Evolutionary conservation across 2,797 vertebrate species (phyloP).

Genomic region (Otolemur crassicaudatus): DNA sequence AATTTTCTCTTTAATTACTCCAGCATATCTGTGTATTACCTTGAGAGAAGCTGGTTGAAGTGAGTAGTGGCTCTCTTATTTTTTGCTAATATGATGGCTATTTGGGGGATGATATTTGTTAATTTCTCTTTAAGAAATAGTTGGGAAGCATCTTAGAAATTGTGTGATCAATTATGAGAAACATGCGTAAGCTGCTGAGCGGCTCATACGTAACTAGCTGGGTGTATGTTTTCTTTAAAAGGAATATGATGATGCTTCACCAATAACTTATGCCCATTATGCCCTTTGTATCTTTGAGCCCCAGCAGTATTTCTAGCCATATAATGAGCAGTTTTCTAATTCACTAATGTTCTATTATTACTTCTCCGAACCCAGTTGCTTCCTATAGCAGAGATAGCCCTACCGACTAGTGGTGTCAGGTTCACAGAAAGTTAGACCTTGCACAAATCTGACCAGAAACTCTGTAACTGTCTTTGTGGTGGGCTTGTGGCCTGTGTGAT

Average conservation of each 20-base stretch:
- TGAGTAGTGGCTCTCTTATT: background rate
- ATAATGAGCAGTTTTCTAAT: background rate
- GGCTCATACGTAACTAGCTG: no score
- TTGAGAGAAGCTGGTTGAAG: background rate
- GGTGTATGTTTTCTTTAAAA: background rate
- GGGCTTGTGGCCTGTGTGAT: fast-evolving
- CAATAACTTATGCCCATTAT: background rate
- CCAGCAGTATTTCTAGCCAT: background rate
- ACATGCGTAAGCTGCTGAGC: background rate
- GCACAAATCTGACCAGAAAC: background rate
- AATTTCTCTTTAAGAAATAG: conserved; percentile 20
- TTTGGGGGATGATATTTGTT: background rate
- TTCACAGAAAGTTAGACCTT: background rate
- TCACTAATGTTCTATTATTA: background rate
- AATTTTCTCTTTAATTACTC: background rate
- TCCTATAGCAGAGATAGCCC: background rate
- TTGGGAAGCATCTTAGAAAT: background rate
- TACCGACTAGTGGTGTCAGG: fast-evolving
- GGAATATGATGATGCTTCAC: background rate
- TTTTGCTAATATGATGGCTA: background rate
- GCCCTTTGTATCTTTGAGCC: background rate
- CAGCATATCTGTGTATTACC: background rate
- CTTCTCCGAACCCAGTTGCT: background rate
- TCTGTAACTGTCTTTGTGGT: no score
- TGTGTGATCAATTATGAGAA: background rate